Percentiles rank a stretch among this genome's conserved stretches.
Evolutionary conservation across 2,888 invertebrate species (phyloP).

Genomic region (Protonemura montana): DNA sequence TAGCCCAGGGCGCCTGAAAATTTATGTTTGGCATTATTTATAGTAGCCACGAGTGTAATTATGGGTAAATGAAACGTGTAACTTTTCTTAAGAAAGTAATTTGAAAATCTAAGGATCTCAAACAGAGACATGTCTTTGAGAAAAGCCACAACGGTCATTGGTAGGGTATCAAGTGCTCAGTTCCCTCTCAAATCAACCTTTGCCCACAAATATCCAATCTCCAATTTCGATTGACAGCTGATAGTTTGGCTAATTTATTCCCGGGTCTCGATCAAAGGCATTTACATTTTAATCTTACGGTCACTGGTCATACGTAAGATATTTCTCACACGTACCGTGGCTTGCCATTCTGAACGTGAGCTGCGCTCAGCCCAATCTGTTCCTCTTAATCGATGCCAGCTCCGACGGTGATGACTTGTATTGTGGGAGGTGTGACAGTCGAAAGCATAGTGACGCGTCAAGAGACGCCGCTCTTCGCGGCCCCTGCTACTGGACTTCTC

Average conservation of each 20-base stretch:
- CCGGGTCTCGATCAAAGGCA: not conserved
- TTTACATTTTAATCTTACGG: not conserved
- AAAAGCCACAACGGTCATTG: not conserved
- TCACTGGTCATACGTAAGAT: not conserved
- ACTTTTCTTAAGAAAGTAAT: not conserved
- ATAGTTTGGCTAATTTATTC: not conserved
- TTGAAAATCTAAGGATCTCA: not conserved
- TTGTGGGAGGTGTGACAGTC: conserved; percentile 33
- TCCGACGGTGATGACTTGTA: conserved; percentile 9
- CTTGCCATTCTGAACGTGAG: not conserved
- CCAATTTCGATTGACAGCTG: not conserved
- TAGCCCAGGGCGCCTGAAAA: not conserved
- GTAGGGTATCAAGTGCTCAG: not conserved
- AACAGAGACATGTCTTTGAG: not conserved
- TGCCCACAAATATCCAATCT: not conserved
- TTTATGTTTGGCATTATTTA: not conserved
- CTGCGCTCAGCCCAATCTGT: not conserved
- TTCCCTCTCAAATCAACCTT: not conserved
- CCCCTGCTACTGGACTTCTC: conserved; percentile 8
- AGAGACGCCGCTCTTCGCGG: not conserved
- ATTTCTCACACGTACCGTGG: not conserved
- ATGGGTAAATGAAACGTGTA: not conserved
- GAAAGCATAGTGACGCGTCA: not conserved
- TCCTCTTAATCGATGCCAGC: conserved; percentile 9
- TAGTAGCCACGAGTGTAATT: not conserved